These are phyloP conservation scores for Notodonta ziczac DNA, from an alignment of 2,888 invertebrate species.

Conservation along the genomic window DNA sequence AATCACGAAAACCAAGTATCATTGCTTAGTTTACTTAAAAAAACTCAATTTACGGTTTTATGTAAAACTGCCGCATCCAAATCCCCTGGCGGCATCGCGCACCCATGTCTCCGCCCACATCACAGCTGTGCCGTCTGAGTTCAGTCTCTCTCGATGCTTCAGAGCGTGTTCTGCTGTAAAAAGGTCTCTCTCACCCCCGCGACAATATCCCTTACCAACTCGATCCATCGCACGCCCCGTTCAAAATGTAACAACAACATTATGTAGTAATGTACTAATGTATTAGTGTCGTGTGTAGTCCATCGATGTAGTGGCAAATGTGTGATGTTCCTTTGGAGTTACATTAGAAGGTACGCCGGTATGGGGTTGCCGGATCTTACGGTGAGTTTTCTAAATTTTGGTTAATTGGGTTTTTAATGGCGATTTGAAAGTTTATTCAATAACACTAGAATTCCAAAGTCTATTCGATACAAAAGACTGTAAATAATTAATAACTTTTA, in stretches of 20 bases:
- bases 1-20: too few relatives aligned
- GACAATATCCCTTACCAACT: slow-evolving; percentile 20
- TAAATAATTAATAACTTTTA: too few relatives aligned
- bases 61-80: slow-evolving; percentile 48
- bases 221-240: slow-evolving; percentile 32
- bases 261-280: slow-evolving; percentile 25
- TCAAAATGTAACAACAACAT: slow-evolving; percentile 33
- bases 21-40: too few relatives aligned
- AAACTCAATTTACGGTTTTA: too few relatives aligned
- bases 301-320: slow-evolving; percentile 38
- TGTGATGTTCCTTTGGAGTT: slow-evolving; percentile 78
- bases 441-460: too few relatives aligned
- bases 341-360: slow-evolving; percentile 64
- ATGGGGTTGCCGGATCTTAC: slow-evolving; percentile 79
- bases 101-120: slow-evolving; percentile 19
- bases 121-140: slow-evolving; percentile 34
- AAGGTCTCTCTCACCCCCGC: slow-evolving; percentile 60
- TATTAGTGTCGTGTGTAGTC: slow-evolving; percentile 35
- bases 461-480: too few relatives aligned
- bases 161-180: slow-evolving; percentile 78
- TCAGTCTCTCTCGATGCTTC: slow-evolving; percentile 76
- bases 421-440: too few relatives aligned
- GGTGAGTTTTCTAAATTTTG: slow-evolving; percentile 58
- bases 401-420: too few relatives aligned
- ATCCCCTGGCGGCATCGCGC: slow-evolving; percentile 19